Evolutionary conservation across 2,797 vertebrate genomes (phyloP).

Genomic region (Danio jaintianensis): DNA sequence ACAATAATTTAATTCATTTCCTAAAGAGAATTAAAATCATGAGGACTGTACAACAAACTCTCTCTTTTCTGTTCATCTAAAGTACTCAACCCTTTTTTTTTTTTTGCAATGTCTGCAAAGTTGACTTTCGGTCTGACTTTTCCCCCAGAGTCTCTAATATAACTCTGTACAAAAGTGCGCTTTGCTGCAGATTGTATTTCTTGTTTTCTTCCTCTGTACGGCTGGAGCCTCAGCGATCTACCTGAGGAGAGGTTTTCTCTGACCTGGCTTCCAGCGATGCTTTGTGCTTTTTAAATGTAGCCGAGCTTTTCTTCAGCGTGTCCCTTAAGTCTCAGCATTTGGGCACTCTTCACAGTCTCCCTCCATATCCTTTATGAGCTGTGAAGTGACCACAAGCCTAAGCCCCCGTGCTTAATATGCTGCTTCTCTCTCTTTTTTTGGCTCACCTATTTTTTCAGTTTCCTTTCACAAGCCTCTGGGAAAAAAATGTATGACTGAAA

Average conservation of each 20-base stretch:
- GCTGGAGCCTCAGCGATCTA: slow-evolving; percentile 22
- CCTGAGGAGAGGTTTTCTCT: slow-evolving; percentile 29
- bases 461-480: slow-evolving; percentile 77
- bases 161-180: slow-evolving; percentile 65
- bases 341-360: slow-evolving; percentile 57
- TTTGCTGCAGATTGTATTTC: slow-evolving; percentile 68
- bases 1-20: not conserved
- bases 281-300: slow-evolving; percentile 32
- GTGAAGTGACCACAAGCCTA: slow-evolving; percentile 83
- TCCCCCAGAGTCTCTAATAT: not conserved
- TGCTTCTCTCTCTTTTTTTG: slow-evolving; percentile 62
- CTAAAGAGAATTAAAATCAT: not conserved
- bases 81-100: not conserved
- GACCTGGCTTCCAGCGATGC: not conserved
- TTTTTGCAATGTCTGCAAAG: not conserved
- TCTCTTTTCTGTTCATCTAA: not conserved
- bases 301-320: slow-evolving; percentile 62
- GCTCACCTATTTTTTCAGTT: slow-evolving; percentile 66
- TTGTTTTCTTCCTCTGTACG: slow-evolving; percentile 19
- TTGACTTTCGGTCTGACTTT: not conserved
- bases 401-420: slow-evolving; percentile 72
- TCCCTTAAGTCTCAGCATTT: slow-evolving; percentile 74
- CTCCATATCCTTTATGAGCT: slow-evolving; percentile 78
- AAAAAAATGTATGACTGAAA: slow-evolving; percentile 64
- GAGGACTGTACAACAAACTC: not conserved